Evolutionary conservation across 2,888 invertebrate genomes (phyloP).

Genomic region (Hipparchia sbordonii): DNA sequence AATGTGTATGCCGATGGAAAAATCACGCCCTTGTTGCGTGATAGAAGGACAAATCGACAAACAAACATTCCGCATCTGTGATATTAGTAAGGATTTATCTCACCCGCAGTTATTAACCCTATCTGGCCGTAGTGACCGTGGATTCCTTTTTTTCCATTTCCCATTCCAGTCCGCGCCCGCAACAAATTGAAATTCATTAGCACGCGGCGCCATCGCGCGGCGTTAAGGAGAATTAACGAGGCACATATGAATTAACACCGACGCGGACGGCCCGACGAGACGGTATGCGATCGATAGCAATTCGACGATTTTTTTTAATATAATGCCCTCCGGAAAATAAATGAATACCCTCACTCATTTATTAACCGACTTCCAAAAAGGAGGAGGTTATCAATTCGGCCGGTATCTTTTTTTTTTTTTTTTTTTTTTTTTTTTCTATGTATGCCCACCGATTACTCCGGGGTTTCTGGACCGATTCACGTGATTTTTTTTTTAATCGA

Average conservation of each 20-base stretch:
- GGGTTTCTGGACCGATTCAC: no score
- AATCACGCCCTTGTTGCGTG: no score
- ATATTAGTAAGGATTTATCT: no score
- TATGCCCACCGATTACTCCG: no score
- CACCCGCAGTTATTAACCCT: slow-evolving; percentile 24
- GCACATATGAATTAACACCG: slow-evolving; percentile 76
- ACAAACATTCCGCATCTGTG: no score
- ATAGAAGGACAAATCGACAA: no score
- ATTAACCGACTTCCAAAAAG: no score
- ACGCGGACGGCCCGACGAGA: slow-evolving; percentile 52
- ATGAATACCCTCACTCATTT: neutral
- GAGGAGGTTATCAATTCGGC: no score
- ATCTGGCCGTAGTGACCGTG: slow-evolving; percentile 42
- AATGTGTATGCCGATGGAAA: no score
- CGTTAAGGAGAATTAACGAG: slow-evolving; percentile 80
- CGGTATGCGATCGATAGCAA: slow-evolving; percentile 46
- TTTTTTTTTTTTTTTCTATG: no score
- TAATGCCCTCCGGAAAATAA: slow-evolving; percentile 12
- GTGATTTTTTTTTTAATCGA: no score
- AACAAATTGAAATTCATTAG: slow-evolving; percentile 82
- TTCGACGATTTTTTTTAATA: slow-evolving; percentile 24
- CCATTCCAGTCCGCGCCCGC: slow-evolving; percentile 54
- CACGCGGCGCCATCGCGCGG: slow-evolving; percentile 63
- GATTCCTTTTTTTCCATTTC: slow-evolving; percentile 52
- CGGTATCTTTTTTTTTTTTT: no score